Conservation (phyloP, 1,140 invertebrate genomes). For the Apis dorsata region DNA sequence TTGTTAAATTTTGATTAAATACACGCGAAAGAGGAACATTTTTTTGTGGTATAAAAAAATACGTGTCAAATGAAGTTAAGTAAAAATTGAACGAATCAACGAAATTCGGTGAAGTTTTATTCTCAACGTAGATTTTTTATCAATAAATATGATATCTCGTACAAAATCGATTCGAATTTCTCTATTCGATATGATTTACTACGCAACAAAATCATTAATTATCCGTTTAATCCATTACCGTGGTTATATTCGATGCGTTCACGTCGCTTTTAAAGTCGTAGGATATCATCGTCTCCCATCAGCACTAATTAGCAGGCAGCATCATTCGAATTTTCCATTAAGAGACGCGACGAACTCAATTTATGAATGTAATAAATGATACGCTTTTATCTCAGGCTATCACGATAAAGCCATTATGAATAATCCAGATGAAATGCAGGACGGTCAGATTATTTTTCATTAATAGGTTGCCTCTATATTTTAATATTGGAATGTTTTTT, state of each 20-base stretch:
- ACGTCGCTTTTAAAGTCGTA: constrained; percentile 22
- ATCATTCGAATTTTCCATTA: constrained; percentile 63
- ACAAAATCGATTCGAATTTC: background rate
- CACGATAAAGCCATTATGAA: constrained; percentile 45
- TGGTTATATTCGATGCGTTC: constrained; percentile 3
- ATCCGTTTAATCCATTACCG: constrained; percentile 31
- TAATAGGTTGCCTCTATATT: constrained; percentile 42
- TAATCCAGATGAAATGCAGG: constrained; percentile 34
- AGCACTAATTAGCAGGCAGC: constrained; percentile 54
- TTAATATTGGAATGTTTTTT: constrained; percentile 54
- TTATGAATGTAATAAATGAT: constrained; percentile 59
- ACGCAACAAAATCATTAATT: constrained; percentile 27
- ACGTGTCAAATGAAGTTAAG: no score
- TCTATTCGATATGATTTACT: background rate
- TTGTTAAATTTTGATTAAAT: no score
- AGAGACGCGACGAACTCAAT: constrained; percentile 46
- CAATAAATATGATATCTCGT: background rate
- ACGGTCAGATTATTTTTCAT: constrained; percentile 58
- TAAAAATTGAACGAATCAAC: no score
- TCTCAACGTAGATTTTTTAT: background rate
- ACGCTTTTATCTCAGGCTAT: constrained; percentile 56
- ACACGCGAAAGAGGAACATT: no score
- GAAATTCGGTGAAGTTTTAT: no score
- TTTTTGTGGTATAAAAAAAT: no score
- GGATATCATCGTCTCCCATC: constrained; percentile 54